Percentiles rank a stretch among this genome's conserved stretches.
These are phyloP conservation scores for Cyprinodon variegatus DNA, from an alignment of 2,113 vertebrate species.

Conservation along the genomic window DNA sequence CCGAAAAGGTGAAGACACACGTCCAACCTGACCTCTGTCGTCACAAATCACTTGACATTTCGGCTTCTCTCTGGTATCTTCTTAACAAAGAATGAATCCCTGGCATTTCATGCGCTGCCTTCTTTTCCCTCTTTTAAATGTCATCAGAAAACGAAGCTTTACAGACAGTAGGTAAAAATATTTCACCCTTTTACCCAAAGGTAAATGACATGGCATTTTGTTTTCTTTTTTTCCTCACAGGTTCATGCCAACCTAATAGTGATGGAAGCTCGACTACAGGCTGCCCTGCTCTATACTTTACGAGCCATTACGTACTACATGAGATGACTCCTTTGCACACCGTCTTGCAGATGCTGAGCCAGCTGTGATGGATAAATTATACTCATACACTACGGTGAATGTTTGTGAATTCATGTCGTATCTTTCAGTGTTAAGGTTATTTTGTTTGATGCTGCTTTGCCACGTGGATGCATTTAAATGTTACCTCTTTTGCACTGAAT, in stretches of 20 bases:
- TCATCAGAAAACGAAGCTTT: conserved; percentile 17
- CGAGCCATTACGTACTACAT: conserved; percentile 85
- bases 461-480: conserved; percentile 43
- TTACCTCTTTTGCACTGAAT: conserved; percentile 70
- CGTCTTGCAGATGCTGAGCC: conserved; percentile 61
- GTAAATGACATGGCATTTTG: conserved; percentile 9
- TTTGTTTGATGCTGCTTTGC: conserved; percentile 59
- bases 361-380: conserved; percentile 50
- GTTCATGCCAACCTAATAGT: conserved; percentile 93
- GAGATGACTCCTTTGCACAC: conserved; percentile 63
- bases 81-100: conserved; percentile 16
- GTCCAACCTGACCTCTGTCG: conserved; percentile 9
- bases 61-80: conserved; percentile 6
- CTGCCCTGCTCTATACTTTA: conserved; percentile 90
- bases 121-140: conserved; percentile 26
- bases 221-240: conserved; percentile 62
- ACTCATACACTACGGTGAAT: conserved; percentile 61
- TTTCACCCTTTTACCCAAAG: conserved; percentile 22
- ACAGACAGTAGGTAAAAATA: conserved; percentile 11
- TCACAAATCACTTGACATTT: conserved; percentile 45
- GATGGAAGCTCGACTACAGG: conserved; percentile 94
- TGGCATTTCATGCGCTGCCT: conserved; percentile 34
- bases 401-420: conserved; percentile 53
- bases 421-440: conserved; percentile 65
- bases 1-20: conserved; percentile 88